Evolutionary conservation across 2,797 vertebrate genomes (phyloP), one percentile per base, ranked within the genome.

Genomic region (Alectoris magna): DNA sequence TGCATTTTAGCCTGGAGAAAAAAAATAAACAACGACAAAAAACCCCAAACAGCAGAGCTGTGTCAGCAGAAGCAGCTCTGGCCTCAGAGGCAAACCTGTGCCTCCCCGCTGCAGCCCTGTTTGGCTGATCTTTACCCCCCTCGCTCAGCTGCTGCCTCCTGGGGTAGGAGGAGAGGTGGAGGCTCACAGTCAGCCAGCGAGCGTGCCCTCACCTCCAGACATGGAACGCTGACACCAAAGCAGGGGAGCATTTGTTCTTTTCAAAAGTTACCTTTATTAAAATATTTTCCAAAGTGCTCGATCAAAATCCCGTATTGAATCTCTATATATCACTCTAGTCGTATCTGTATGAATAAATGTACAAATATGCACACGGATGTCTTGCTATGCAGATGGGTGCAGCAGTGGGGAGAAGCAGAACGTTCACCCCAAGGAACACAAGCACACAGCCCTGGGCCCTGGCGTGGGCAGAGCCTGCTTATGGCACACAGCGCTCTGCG

Each of bases 201-300:
- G 46, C 1, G 1, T 1, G 2, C 39, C 4, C 4, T 71, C 51
- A 26, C 2, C 3, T 76, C 66, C 85, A 12, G 0, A 11, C 49
- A 38, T 17, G 46, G 80, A 77, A 79, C 43, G 78, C 82, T 60
- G 55, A 41, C 31, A 3, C 8, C 7, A 80, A 80, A 46, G 73
- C 6, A 1, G 60, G 83, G 53, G 38, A 9, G 9, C 41, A 67
- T 88, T 34, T 53, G 70, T 78, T 81, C 46, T 73, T 89, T 70
- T 82, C 85, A 88, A 72, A 94, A 88, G 78, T 90, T 5, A 4
- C 44, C 95, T 97, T 97, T 97, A 98, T 97, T 97, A 96, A 97
- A 97, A 95, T 88, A 93, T 48, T 96, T 94, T 86, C 81, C 80
- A 53, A 89, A 96, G 88, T 58, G 53, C 23, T 91, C 51, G 70